Conservation (phyloP, 37 sponge, comb jelly and placozoan species). For the Bolinopsis microptera region DNA sequence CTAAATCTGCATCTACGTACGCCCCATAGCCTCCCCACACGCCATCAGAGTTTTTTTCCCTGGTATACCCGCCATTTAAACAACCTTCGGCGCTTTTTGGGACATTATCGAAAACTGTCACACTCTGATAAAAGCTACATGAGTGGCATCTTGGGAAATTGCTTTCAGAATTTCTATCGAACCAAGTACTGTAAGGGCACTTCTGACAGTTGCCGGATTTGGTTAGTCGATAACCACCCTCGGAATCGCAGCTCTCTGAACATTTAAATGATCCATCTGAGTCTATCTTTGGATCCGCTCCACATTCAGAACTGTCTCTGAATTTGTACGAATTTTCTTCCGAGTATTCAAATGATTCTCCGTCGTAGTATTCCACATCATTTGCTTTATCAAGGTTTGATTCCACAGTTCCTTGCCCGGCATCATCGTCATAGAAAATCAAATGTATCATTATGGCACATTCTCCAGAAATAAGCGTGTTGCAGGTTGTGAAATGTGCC, state of each 20-base stretch:
- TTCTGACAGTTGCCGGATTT: neutral
- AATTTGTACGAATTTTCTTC: neutral
- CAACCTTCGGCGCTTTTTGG: neutral
- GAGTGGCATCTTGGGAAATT: neutral
- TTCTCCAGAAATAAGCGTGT: neutral
- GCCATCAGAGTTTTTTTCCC: neutral
- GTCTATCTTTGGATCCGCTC: neutral
- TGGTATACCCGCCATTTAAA: neutral
- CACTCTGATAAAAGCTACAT: neutral
- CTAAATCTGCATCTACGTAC: neutral
- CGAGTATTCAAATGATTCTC: neutral
- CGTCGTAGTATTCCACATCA: neutral
- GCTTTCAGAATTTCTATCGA: neutral
- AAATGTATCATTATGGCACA: neutral
- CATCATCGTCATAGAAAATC: neutral
- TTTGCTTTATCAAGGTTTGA: neutral
- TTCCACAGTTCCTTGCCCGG: neutral
- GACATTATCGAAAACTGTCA: neutral
- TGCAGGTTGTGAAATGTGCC: neutral
- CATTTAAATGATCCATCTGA: neutral
- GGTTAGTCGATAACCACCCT: neutral
- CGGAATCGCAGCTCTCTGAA: neutral
- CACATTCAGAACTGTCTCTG: neutral
- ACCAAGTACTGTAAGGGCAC: neutral
- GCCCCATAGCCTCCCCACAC: neutral